phyloP scores from a whole-genome alignment of 1,140 invertebrate species.

The Chionoecetes opilio region DNA sequence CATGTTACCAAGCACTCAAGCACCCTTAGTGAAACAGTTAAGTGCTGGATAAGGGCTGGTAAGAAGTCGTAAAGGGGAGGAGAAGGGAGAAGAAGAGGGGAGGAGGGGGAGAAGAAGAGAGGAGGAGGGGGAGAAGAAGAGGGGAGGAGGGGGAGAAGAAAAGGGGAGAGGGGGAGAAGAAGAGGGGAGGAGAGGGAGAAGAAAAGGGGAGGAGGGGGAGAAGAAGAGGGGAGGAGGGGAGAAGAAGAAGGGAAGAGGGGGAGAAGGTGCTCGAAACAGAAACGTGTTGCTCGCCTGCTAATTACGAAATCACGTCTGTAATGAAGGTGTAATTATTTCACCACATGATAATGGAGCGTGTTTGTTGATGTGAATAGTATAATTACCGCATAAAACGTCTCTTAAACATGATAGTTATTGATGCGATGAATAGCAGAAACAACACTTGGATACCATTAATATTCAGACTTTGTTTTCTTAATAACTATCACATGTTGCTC shows the following conservation, averaged over 20 bases:
- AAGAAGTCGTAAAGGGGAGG: not conserved
- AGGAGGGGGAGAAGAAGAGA: too few species aligned
- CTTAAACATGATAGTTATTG: conserved; percentile 32
- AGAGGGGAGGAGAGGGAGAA: not conserved
- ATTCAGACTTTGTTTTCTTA: not conserved
- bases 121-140: not conserved
- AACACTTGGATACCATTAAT: not conserved
- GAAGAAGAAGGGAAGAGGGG: not conserved
- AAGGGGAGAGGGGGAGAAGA: not conserved
- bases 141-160: not conserved
- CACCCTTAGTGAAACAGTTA: not conserved
- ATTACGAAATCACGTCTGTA: not conserved
- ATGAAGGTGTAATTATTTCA: not conserved
- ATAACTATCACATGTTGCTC: not conserved
- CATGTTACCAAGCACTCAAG: not conserved
- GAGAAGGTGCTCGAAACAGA: not conserved
- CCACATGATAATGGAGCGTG: not conserved
- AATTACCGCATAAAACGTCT: not conserved
- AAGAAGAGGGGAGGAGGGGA: not conserved
- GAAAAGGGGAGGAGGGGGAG: not conserved
- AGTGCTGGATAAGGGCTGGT: not conserved
- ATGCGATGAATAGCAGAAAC: not conserved
- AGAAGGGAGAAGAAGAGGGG: not conserved
- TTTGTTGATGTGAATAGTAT: not conserved
- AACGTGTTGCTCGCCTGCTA: not conserved